phyloP scores from a whole-genome alignment of 1,140 invertebrate species.

The Diabrotica undecimpunctata region DNA sequence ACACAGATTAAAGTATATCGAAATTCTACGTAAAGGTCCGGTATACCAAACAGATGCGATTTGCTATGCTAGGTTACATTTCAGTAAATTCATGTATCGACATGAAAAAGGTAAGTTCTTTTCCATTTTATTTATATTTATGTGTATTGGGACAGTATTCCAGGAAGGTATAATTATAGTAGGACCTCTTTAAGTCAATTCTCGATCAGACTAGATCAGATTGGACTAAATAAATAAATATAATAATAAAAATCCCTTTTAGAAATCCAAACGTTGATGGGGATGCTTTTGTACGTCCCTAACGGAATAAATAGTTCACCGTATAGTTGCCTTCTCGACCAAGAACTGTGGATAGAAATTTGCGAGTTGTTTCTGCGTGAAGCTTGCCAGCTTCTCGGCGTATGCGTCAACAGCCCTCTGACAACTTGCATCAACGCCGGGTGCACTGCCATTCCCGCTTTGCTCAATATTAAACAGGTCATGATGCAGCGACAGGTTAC shows the following conservation, averaged over 20 bases:
- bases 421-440: conserved; percentile 82
- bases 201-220: too few relatives aligned
- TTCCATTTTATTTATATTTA: neutral
- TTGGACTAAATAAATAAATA: too few relatives aligned
- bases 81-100: conserved; percentile 75
- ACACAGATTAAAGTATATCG: conserved; percentile 59
- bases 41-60: conserved; percentile 73
- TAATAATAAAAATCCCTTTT: too few relatives aligned
- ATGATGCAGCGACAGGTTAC: conserved; percentile 94
- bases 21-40: conserved; percentile 60
- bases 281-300: conserved; percentile 76
- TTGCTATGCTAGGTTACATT: conserved; percentile 78
- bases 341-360: conserved; percentile 72
- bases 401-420: conserved; percentile 75
- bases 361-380: conserved; percentile 87
- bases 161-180: too few relatives aligned
- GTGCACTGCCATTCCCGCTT: conserved; percentile 86
- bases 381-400: conserved; percentile 84
- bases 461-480: conserved; percentile 92
- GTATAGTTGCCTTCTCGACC: conserved; percentile 74
- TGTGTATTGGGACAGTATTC: too few relatives aligned
- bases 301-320: conserved; percentile 78
- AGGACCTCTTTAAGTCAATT: too few relatives aligned
- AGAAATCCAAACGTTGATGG: conserved; percentile 86
- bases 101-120: conserved; percentile 70